Percentiles rank a stretch among this genome's conserved stretches.
Evolutionary conservation across 2,888 invertebrate genomes (phyloP).

Genomic region (Eupeodes latifasciatus): DNA sequence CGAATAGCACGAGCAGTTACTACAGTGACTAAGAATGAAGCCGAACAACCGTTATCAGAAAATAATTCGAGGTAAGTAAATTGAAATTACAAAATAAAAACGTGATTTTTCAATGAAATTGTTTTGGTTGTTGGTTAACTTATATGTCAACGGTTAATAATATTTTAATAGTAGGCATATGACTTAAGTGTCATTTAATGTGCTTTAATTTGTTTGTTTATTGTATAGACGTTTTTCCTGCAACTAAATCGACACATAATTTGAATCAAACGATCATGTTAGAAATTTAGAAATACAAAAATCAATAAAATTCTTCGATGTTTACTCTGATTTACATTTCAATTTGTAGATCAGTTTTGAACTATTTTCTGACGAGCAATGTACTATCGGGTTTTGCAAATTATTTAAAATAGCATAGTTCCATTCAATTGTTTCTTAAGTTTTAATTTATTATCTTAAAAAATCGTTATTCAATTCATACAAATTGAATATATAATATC

Average conservation of each 20-base stretch:
- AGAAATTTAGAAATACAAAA: not conserved
- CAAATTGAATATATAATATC: too few species aligned
- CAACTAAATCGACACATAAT: not conserved
- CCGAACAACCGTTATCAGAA: conserved; percentile 83
- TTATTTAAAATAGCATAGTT: too few species aligned
- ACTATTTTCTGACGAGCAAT: not conserved
- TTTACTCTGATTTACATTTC: not conserved
- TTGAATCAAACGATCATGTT: not conserved
- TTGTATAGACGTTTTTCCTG: not conserved
- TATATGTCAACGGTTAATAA: not conserved
- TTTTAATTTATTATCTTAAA: too few species aligned
- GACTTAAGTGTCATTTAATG: conserved; percentile 5
- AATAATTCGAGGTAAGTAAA: conserved; percentile 79
- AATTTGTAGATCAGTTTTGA: not conserved
- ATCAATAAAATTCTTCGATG: not conserved
- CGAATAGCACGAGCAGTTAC: conserved; percentile 84
- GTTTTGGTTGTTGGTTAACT: not conserved
- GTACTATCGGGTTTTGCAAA: not conserved
- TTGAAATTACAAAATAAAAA: not conserved
- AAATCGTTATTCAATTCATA: too few species aligned
- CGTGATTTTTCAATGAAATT: conserved; percentile 78
- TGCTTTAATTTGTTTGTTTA: not conserved
- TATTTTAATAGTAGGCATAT: not conserved
- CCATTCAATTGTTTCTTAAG: too few species aligned
- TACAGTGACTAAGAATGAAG: conserved; percentile 83